Evolutionary conservation across 2,797 vertebrate species (phyloP), one percentile per base, ranked within the genome.

Genomic region (Glossophaga mutica): DNA sequence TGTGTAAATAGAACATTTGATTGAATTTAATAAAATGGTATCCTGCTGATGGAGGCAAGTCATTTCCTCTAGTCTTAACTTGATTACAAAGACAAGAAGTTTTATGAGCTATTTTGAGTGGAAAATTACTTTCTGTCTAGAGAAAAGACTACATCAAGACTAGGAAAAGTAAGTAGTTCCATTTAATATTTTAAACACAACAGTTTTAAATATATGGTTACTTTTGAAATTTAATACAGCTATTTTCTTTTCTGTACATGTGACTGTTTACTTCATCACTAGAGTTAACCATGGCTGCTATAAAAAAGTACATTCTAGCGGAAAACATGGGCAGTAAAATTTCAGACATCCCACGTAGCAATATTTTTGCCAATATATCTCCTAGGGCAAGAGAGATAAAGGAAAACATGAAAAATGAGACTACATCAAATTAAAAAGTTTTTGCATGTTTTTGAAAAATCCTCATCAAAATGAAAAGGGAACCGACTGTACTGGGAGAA

Each of bases 1-100:
- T 97, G 97, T 98, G 97, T 97, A 98, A 97, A 98, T 97, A 97
- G 97, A 97, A 96, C 94, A 95, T 97, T 96, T 95, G 94, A 97
- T 96, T 97, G 96, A 96, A 97, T 97, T 98, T 96, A 97, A 98
- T 96, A 97, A 97, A 97, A 97, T 93, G 97, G 93, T 92, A 94
- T 87, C 96, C 96, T 77, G 94, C 95, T 95, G 96, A 94, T 95
- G 87, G 96, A 96, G 76, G 83, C 92, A 93, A 97, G 92, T 96
- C 96, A 95, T 97, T 97, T 97, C 93, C 94, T 96, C 79, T 87
- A 92, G 96, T 96, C 97, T 96, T 94, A 97, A 96, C 70, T 94
- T 97, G 94, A 97, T 97, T 97, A 96, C 85, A 87, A 96, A 97
- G 96, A 95, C 89, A 95, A 93, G 93, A 93, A 95, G 82, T 95